Conservation (phyloP, 2,888 invertebrate genomes). For the Patella depressa region DNA sequence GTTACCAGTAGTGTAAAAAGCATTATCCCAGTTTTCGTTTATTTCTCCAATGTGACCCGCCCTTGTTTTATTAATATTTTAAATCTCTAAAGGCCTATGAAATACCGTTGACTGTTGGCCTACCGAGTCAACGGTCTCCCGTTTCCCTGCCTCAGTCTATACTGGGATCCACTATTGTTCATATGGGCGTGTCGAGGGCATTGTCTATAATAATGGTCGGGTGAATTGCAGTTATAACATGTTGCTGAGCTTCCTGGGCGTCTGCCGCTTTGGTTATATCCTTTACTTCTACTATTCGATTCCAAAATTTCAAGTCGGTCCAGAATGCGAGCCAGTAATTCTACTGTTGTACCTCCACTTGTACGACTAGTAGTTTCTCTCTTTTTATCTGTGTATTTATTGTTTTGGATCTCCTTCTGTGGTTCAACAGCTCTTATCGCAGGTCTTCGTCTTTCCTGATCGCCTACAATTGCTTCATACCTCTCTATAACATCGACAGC, state of each 20-base stretch:
- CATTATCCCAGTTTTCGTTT: neutral
- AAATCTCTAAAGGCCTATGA: neutral
- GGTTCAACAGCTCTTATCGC: neutral
- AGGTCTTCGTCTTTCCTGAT: neutral
- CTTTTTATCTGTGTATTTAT: neutral
- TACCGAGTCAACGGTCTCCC: neutral
- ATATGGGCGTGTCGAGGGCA: neutral
- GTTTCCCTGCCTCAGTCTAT: neutral
- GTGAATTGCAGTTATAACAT: too few species aligned
- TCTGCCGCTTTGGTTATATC: neutral
- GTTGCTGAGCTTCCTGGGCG: too few species aligned
- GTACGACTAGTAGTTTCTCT: too few species aligned
- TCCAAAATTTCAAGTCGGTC: neutral
- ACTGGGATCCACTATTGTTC: neutral
- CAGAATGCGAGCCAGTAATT: neutral
- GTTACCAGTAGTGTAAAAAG: neutral
- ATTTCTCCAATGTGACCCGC: neutral
- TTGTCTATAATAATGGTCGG: neutral
- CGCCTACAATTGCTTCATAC: neutral
- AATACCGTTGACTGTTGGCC: neutral
- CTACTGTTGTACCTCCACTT: too few species aligned
- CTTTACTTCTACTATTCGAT: neutral
- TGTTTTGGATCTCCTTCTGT: too few species aligned
- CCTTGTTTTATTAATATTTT: neutral
- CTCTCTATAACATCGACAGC: neutral